Evolutionary conservation across 2,797 vertebrate genomes (phyloP).

Genomic region (Anabas testudineus): DNA sequence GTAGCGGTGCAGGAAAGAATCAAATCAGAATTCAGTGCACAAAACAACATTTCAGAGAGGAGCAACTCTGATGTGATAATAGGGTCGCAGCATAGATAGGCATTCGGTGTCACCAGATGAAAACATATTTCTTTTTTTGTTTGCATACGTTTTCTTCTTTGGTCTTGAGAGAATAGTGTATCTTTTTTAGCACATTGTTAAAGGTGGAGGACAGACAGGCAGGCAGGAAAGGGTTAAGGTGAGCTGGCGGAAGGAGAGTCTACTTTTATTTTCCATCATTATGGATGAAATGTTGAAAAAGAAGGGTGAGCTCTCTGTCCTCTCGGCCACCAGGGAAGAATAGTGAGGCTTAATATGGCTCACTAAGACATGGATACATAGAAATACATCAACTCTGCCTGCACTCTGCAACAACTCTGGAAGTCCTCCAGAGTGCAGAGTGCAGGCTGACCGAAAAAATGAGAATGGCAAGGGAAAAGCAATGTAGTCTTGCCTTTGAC

Average conservation of each 20-base stretch:
- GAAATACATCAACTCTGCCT: constrained; percentile 44
- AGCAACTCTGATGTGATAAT: constrained; percentile 30
- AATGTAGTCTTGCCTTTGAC: constrained; percentile 41
- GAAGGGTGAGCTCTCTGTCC: constrained; percentile 27
- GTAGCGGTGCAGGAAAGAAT: constrained; percentile 8
- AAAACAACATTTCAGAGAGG: constrained; percentile 29
- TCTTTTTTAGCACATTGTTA: constrained; percentile 36
- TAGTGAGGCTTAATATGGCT: constrained; percentile 37
- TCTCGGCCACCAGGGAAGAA: constrained; percentile 27
- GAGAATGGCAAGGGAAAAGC: constrained; percentile 55
- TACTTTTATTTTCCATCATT: constrained; percentile 35
- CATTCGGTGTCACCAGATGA: constrained; percentile 4
- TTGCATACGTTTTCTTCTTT: constrained; percentile 22
- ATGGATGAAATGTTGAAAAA: constrained; percentile 27
- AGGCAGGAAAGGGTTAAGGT: constrained; percentile 20
- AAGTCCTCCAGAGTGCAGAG: constrained; percentile 48
- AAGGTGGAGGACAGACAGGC: constrained; percentile 28
- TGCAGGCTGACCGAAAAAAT: constrained; percentile 63
- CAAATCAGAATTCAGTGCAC: constrained; percentile 14
- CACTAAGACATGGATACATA: constrained; percentile 28
- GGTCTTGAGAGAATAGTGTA: constrained; percentile 16
- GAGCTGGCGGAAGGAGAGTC: constrained; percentile 26
- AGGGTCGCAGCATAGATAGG: constrained; percentile 5
- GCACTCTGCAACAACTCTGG: constrained; percentile 39
- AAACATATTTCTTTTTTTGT: constrained; percentile 25